Conservation (phyloP, 2,888 invertebrate species). For the Abrostola triplasia region DNA sequence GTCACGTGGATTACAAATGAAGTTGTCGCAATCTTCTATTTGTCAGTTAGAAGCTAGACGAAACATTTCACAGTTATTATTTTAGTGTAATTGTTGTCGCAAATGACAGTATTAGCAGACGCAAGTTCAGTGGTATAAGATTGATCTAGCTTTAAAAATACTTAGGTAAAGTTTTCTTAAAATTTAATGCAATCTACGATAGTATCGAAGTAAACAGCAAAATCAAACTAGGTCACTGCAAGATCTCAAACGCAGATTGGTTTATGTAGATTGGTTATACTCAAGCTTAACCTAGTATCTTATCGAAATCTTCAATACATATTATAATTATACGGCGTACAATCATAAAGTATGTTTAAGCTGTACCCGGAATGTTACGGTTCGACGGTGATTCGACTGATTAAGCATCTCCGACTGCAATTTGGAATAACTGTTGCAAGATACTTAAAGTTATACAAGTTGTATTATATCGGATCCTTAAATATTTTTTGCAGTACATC, state of each 20-base stretch:
- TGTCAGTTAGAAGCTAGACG: slow-evolving; percentile 34
- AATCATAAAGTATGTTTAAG: background rate
- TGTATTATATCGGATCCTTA: no score
- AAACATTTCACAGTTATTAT: slow-evolving; percentile 27
- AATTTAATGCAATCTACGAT: slow-evolving; percentile 16
- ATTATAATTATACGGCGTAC: background rate
- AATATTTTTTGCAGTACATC: no score
- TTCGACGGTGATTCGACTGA: background rate
- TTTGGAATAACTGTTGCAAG: slow-evolving; percentile 12
- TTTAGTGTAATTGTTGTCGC: background rate
- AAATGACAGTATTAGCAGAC: background rate
- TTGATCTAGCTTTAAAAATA: slow-evolving; percentile 3
- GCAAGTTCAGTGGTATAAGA: background rate
- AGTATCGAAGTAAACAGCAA: slow-evolving; percentile 38
- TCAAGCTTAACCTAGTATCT: slow-evolving; percentile 10
- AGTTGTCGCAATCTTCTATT: slow-evolving; percentile 36
- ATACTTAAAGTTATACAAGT: no score
- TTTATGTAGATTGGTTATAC: slow-evolving; percentile 22
- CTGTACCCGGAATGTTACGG: background rate
- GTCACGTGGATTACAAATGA: slow-evolving; percentile 41
- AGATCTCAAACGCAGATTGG: slow-evolving; percentile 40
- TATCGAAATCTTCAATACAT: slow-evolving; percentile 6
- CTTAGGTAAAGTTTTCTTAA: slow-evolving; percentile 7
- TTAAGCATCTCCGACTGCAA: slow-evolving; percentile 1
- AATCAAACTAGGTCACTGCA: slow-evolving; percentile 40